Evolutionary conservation across 2,888 invertebrate genomes (phyloP).

Genomic region (Lagria hirta): DNA sequence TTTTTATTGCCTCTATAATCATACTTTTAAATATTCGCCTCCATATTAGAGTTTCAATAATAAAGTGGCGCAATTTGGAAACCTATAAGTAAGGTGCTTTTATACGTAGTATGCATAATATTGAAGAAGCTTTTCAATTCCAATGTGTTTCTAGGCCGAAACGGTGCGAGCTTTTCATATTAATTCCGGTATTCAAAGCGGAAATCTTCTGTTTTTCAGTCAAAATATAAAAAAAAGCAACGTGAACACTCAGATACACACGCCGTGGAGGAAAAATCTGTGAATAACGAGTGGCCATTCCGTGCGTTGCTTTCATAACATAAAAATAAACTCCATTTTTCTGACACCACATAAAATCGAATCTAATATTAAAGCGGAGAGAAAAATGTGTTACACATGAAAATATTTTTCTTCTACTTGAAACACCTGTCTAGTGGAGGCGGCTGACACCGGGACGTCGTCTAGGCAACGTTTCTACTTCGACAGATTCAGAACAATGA

Average conservation of each 20-base stretch:
- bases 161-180: not conserved
- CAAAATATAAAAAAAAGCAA: too few relatives aligned
- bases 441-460: conserved; percentile 6
- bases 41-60: conserved; percentile 9
- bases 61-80: conserved; percentile 9
- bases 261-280: conserved; percentile 10
- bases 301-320: conserved; percentile 3
- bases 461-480: conserved; percentile 8
- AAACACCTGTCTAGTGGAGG: conserved; percentile 9
- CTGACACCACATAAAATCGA: conserved; percentile 8
- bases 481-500: too few relatives aligned
- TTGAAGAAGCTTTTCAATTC: conserved; percentile 7
- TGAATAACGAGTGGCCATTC: conserved; percentile 12
- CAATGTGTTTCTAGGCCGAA: not conserved
- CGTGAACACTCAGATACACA: too few relatives aligned
- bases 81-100: conserved; percentile 3
- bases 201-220: not conserved
- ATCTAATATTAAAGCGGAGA: conserved; percentile 4
- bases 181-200: not conserved
- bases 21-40: conserved; percentile 3
- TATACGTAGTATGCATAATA: not conserved
- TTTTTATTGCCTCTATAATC: too few relatives aligned
- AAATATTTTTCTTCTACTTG: conserved; percentile 20
- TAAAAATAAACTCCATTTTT: conserved; percentile 8
- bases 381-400: conserved; percentile 10